phyloP scores from a whole-genome alignment of 1,140 invertebrate species.

The Chironomus striatipennis region DNA sequence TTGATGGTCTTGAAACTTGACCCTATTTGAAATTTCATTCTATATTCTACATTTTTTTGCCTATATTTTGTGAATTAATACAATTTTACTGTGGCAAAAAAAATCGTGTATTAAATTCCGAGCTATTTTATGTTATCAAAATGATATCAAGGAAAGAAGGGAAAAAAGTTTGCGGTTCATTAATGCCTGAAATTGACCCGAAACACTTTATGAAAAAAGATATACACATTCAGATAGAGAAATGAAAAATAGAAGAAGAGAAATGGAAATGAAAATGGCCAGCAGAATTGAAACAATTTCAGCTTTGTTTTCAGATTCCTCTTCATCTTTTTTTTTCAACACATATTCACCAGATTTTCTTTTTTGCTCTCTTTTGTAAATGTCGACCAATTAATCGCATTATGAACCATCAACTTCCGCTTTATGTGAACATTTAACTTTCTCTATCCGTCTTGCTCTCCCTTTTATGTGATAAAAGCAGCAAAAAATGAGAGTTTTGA shows the following conservation, averaged over 20 bases:
- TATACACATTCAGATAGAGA: neutral
- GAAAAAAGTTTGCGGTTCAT: neutral
- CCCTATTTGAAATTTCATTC: slow-evolving; percentile 1
- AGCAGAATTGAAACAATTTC: neutral
- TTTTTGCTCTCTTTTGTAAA: neutral
- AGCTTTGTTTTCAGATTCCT: neutral
- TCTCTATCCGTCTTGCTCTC: too few species aligned
- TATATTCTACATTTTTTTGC: neutral
- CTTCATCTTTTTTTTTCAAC: neutral
- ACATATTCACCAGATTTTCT: too few species aligned
- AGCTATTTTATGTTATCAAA: neutral
- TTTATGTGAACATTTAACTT: neutral
- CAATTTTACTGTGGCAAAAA: too few species aligned
- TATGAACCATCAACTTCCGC: slow-evolving; percentile 6
- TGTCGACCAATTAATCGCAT: slow-evolving; percentile 1
- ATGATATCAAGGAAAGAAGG: neutral
- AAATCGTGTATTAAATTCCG: neutral
- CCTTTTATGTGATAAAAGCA: too few species aligned
- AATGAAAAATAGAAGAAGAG: too few species aligned
- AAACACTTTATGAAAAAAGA: too few species aligned
- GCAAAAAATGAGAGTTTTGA: too few species aligned
- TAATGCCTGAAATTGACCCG: neutral
- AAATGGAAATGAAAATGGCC: neutral
- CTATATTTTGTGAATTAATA: too few species aligned
- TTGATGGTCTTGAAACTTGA: neutral